Conservation (phyloP, 2,888 invertebrate genomes). For the Nephrotoma appendiculata region DNA sequence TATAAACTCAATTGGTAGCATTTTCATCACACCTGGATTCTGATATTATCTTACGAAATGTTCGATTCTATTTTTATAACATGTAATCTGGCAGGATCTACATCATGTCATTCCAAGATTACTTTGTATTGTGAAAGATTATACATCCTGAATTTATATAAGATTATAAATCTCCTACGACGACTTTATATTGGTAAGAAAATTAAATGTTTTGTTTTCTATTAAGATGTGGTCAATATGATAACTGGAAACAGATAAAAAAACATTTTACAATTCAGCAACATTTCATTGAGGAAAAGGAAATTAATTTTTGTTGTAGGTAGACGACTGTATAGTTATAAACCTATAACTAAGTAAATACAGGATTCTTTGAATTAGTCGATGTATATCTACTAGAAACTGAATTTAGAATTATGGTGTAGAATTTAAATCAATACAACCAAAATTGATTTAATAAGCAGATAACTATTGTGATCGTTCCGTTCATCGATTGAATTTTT, state of each 20-base stretch:
- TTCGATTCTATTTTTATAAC: background rate
- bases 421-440: too few species aligned
- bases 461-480: too few species aligned
- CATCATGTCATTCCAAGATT: too few species aligned
- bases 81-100: background rate
- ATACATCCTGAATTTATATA: background rate
- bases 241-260: background rate
- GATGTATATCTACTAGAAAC: too few species aligned
- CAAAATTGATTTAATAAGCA: too few species aligned
- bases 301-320: background rate
- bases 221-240: background rate
- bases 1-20: background rate
- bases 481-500: too few species aligned
- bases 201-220: background rate
- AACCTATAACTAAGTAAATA: too few species aligned
- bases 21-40: background rate
- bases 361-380: too few species aligned
- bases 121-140: too few species aligned
- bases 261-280: background rate
- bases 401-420: too few species aligned
- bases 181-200: background rate
- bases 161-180: background rate
- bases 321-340: too few species aligned
- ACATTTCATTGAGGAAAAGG: background rate
- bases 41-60: background rate